Conservation (phyloP, 2,888 invertebrate genomes). For the Leptinotarsa tumamoca region DNA sequence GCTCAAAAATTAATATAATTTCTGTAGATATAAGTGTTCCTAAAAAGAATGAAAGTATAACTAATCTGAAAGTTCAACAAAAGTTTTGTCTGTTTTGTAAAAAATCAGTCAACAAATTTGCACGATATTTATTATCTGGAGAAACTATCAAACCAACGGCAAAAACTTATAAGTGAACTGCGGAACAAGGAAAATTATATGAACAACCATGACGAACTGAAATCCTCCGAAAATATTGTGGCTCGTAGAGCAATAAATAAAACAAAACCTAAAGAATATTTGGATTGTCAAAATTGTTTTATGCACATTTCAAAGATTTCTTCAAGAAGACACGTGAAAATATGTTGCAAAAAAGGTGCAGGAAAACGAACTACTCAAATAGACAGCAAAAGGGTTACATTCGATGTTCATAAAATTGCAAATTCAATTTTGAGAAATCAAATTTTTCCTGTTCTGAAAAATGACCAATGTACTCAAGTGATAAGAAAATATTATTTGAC, state of each 20-base stretch:
- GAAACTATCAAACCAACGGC: background rate
- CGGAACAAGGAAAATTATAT: conserved; percentile 15
- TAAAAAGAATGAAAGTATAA: background rate
- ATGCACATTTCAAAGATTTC: conserved; percentile 17
- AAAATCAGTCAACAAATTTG: conserved; percentile 22
- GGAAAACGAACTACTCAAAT: background rate
- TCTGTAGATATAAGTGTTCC: conserved; percentile 3
- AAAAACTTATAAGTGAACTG: conserved; percentile 15
- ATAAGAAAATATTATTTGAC: conserved; percentile 15
- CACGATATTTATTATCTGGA: conserved; percentile 11
- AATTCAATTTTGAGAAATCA: conserved; percentile 19
- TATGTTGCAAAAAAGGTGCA: background rate
- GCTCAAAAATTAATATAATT: conserved; percentile 18
- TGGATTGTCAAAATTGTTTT: conserved; percentile 24
- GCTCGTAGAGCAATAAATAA: conserved; percentile 17
- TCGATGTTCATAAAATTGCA: conserved; percentile 19
- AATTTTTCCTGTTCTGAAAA: conserved; percentile 18
- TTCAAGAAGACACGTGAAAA: conserved; percentile 21
- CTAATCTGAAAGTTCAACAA: background rate
- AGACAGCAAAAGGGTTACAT: conserved; percentile 22
- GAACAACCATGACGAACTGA: conserved; percentile 8
- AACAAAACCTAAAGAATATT: conserved; percentile 17
- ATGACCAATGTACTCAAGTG: conserved; percentile 15
- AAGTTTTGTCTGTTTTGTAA: conserved; percentile 20
- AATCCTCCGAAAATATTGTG: conserved; percentile 11